Evolutionary conservation across 2,888 invertebrate genomes (phyloP).

Genomic region (Hymenopus coronatus): DNA sequence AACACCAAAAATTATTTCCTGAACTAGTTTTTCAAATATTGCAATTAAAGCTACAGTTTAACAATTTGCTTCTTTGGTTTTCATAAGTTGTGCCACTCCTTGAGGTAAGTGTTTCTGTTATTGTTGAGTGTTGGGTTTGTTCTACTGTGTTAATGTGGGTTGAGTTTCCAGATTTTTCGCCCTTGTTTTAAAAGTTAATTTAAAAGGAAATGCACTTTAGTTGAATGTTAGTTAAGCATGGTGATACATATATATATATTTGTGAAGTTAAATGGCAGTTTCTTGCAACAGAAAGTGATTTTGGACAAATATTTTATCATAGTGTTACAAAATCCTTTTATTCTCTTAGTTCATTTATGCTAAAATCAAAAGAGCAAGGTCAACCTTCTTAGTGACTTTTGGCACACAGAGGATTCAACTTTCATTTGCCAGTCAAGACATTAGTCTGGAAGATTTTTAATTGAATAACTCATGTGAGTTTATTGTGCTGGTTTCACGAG

Average conservation of each 20-base stretch:
- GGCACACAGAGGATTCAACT: conserved; percentile 7
- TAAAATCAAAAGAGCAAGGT: background rate
- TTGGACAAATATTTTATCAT: conserved; percentile 3
- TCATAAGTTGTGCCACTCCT: background rate
- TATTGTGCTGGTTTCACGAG: background rate
- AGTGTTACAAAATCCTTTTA: background rate
- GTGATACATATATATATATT: background rate
- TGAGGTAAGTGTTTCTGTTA: background rate
- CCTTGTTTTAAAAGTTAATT: conserved; percentile 1
- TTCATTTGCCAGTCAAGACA: conserved; percentile 8
- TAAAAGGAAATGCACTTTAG: background rate
- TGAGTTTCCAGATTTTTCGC: conserved; percentile 16
- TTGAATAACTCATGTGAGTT: background rate
- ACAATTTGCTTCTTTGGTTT: background rate
- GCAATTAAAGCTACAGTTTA: background rate
- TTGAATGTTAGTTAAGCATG: background rate
- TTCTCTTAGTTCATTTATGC: background rate
- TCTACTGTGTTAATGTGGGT: conserved; percentile 21
- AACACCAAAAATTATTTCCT: background rate
- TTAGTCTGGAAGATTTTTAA: background rate
- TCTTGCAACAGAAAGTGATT: background rate
- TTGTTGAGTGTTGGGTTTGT: conserved; percentile 15
- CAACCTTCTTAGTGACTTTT: background rate
- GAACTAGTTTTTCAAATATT: background rate
- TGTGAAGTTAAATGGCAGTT: background rate